Conservation (phyloP, 2,888 invertebrate genomes). For the Diarsia dahlii region DNA sequence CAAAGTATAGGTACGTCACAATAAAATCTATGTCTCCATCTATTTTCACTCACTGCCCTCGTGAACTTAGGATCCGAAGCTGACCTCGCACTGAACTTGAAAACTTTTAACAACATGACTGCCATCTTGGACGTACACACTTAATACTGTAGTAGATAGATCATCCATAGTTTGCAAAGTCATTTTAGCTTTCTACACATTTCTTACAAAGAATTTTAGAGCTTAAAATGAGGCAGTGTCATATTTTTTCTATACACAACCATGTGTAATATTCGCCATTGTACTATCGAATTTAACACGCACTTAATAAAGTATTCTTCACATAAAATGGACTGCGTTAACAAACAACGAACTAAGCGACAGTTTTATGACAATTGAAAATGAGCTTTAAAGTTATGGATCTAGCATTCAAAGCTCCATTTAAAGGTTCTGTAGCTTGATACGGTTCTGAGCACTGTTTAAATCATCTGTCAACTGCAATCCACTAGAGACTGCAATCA, state of each 20-base stretch:
- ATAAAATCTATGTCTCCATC: not conserved
- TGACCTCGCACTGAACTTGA: slow-evolving; percentile 26
- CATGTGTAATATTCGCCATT: slow-evolving; percentile 55
- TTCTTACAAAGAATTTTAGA: not conserved
- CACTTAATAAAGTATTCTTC: slow-evolving; percentile 62
- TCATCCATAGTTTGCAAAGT: not conserved
- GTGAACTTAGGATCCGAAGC: not conserved
- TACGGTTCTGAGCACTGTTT: not conserved
- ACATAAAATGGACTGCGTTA: slow-evolving; percentile 4
- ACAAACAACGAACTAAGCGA: not conserved
- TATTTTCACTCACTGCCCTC: not conserved
- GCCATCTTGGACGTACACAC: not conserved
- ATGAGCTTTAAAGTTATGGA: not conserved
- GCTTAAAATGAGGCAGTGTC: slow-evolving; percentile 25
- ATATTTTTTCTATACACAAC: slow-evolving; percentile 46
- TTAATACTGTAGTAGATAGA: not conserved
- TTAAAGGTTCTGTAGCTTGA: not conserved
- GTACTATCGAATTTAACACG: slow-evolving; percentile 57
- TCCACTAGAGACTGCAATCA: slow-evolving; percentile 46
- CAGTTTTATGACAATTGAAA: not conserved
- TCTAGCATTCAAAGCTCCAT: not conserved
- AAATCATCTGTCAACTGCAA: slow-evolving; percentile 68
- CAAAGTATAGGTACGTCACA: not conserved
- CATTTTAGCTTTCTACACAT: slow-evolving; percentile 4
- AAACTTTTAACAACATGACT: slow-evolving; percentile 9